Percentiles rank a stretch among this genome's conserved stretches.
Evolutionary conservation across 2,797 vertebrate species (phyloP).

Genomic region (Neosalanx taihuensis): DNA sequence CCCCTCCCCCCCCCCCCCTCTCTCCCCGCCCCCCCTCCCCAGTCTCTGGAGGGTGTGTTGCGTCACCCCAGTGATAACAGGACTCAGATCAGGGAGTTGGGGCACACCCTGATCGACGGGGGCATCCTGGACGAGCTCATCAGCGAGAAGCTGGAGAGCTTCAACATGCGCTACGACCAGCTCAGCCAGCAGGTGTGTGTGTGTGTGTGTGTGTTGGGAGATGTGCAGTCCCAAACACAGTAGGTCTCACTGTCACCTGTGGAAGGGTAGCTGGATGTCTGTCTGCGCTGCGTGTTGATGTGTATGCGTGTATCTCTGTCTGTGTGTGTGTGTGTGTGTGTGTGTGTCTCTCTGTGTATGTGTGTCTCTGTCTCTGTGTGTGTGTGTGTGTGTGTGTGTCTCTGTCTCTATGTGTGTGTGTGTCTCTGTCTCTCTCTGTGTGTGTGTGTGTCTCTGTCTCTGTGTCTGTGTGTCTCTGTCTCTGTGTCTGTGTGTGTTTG

Average conservation of each 20-base stretch:
- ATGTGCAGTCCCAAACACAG: not conserved
- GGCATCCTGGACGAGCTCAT: conserved; percentile 97
- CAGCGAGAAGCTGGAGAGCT: conserved; percentile 91
- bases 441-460: too few species aligned
- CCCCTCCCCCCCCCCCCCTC: not conserved
- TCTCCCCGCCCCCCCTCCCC: conserved; percentile 1
- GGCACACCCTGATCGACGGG: conserved; percentile 95
- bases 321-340: not conserved
- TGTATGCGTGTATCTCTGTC: not conserved
- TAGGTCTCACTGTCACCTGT: too few species aligned
- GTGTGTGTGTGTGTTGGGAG: not conserved
- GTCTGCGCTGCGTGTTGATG: not conserved
- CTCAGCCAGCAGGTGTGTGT: conserved; percentile 83
- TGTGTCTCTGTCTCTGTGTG: too few species aligned
- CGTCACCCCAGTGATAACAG: conserved; percentile 96
- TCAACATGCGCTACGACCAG: conserved; percentile 88
- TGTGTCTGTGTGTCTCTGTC: too few species aligned
- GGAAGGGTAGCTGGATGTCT: not conserved
- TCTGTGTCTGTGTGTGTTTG: too few species aligned
- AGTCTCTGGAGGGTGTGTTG: conserved; percentile 85
- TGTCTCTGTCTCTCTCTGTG: too few species aligned
- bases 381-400: too few species aligned
- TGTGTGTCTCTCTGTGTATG: not conserved
- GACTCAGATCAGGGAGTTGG: conserved; percentile 95
- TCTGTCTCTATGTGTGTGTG: too few species aligned